Evolutionary conservation across 1,140 invertebrate species (phyloP).

Genomic region (Pararge aegeria): DNA sequence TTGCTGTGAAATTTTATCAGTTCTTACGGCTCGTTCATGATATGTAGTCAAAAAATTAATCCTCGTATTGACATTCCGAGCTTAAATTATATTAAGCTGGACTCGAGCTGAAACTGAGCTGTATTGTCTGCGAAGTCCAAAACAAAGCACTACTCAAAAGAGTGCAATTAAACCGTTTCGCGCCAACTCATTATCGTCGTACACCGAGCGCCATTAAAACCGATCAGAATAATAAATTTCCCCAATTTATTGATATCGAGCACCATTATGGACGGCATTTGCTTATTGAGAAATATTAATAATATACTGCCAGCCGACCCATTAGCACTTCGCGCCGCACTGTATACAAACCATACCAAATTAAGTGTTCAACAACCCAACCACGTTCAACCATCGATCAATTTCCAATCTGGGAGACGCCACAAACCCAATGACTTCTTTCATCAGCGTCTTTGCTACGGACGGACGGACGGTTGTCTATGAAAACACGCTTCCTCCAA

Average conservation of each 20-base stretch:
- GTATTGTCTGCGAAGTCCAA: background rate
- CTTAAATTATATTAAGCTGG: background rate
- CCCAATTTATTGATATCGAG: slow-evolving; percentile 1
- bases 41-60: background rate
- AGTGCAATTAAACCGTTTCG: slow-evolving; percentile 29
- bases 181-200: slow-evolving; percentile 25
- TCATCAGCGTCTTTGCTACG: too few relatives aligned
- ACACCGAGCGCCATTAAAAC: slow-evolving; percentile 12
- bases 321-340: background rate
- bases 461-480: too few relatives aligned
- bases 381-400: too few relatives aligned
- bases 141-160: slow-evolving; percentile 21
- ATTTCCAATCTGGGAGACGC: too few relatives aligned
- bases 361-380: too few relatives aligned
- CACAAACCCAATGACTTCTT: too few relatives aligned
- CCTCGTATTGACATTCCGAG: background rate
- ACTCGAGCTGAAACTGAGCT: background rate
- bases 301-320: too few relatives aligned
- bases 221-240: background rate
- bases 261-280: background rate
- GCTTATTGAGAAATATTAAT: background rate
- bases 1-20: too few relatives aligned
- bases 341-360: too few relatives aligned
- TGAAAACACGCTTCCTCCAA: too few relatives aligned
- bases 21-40: background rate